phyloP scores from a whole-genome alignment of 2,797 vertebrate species.

The Acridotheres tristis region DNA sequence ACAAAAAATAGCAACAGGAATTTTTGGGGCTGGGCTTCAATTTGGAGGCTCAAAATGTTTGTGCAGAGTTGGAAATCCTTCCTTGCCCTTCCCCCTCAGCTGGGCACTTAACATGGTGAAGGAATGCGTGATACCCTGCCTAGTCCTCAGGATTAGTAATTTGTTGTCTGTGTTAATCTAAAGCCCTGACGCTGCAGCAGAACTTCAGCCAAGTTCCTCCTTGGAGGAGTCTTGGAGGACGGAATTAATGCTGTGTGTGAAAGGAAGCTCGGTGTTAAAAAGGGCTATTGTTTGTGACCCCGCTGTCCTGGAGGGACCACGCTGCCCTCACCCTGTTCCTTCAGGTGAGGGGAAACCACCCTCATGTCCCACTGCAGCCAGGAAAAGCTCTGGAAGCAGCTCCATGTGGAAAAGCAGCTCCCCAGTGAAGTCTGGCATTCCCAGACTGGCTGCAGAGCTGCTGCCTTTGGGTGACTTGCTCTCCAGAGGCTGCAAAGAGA shows the following conservation, averaged over 20 bases:
- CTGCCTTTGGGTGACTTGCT: neutral
- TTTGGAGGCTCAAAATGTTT: neutral
- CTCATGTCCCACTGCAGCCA: neutral
- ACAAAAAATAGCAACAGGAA: neutral
- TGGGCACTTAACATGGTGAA: neutral
- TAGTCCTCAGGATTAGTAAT: neutral
- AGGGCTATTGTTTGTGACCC: neutral
- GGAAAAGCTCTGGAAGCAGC: neutral
- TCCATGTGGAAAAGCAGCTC: neutral
- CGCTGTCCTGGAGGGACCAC: neutral
- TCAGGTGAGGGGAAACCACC: neutral
- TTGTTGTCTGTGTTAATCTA: neutral
- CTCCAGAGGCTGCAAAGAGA: neutral
- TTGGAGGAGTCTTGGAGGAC: neutral
- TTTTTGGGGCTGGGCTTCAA: neutral
- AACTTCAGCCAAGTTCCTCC: neutral
- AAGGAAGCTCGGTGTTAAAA: accelerated
- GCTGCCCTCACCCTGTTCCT: neutral
- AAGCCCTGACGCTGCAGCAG: neutral
- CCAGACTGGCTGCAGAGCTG: neutral
- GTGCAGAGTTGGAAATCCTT: neutral
- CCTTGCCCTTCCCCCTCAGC: neutral
- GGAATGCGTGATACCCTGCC: neutral
- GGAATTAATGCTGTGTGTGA: neutral
- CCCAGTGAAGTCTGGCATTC: neutral